Base-by-base conservation (phyloP, 2,888 invertebrate species). In the Sialis fuliginosa region DNA sequence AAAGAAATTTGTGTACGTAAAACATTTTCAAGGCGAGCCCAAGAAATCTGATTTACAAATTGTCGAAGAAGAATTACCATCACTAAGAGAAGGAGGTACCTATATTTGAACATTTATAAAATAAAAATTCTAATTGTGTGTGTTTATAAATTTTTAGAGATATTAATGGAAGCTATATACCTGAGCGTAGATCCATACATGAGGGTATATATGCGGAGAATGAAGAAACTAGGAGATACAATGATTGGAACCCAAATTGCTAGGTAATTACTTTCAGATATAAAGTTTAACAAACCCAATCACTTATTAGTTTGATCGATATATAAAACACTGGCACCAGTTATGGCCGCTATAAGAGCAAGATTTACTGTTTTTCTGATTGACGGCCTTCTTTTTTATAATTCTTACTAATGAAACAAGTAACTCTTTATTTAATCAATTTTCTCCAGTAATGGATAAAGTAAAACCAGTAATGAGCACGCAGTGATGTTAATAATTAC, bases 71-170 rank as follows among this genome's bases (percentile, higher is more conserved):
- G 62, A 65, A 33, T 49, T 72, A 6, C 66, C 65, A 4, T 53
- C 63, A 6, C 52, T 71, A 2, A 57, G 65, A 48, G 60, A 68
- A 58, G 68, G 67, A 60, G 72, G 72, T 72, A 56, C 51, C 47
- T 41, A 35, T 40, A n/a, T 40, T 22, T 22, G 2, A 4, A 22
- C 22, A 22, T 22, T 22, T 22, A 22, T 22, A 22, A 39, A 39
- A 39, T 39, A 6, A 7, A 39, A 39, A 10, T 5, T 37, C 13
- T 39, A 6, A 12, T 22, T 22, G 4, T 4, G 22, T 22, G 22
- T 22, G 22, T 22, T 22, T 22, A 22, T 22, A 22, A 39, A 12
- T 42, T 22, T 46, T 12, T 43, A 46, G 46, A 46, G 32, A 12
- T 62, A 31, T 52, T 63, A 8, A 48, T 55, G 30, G 58, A 62